Evolutionary conservation across 2,888 invertebrate genomes (phyloP).

Genomic region (Xylophagus ater): DNA sequence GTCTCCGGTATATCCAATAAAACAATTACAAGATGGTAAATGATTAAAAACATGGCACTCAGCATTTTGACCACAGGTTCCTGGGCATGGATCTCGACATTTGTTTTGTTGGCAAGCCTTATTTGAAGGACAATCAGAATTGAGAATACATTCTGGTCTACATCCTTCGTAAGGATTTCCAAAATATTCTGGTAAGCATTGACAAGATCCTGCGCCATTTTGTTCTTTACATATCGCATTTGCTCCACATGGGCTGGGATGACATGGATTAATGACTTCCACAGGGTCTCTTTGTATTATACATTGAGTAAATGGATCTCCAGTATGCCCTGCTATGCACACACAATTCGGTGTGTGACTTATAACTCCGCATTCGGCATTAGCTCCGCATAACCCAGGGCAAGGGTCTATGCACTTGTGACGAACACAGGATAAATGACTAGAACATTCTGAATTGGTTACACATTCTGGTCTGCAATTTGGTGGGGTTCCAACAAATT

Average conservation of each 20-base stretch:
- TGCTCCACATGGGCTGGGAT: conserved; percentile 52
- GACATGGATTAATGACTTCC: conserved; percentile 45
- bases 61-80: conserved; percentile 64
- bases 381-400: conserved; percentile 55
- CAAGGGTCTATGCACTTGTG: conserved; percentile 69
- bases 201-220: conserved; percentile 53
- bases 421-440: conserved; percentile 59
- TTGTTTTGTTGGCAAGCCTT: conserved; percentile 60
- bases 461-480: conserved; percentile 72
- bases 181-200: conserved; percentile 58
- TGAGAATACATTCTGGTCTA: conserved; percentile 60
- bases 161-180: conserved; percentile 72
- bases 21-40: conserved; percentile 57
- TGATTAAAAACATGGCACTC: conserved; percentile 63
- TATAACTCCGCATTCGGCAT: conserved; percentile 62
- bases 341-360: conserved; percentile 64
- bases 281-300: conserved; percentile 30
- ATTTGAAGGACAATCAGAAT: conserved; percentile 60
- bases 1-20: conserved; percentile 61
- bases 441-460: conserved; percentile 62
- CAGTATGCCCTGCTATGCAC: conserved; percentile 54
- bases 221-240: conserved; percentile 62
- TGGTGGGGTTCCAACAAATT: conserved; percentile 58
- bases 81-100: conserved; percentile 69
- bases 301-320: conserved; percentile 67